Percentiles rank a stretch among this genome's conserved stretches.
Evolutionary conservation across 2,888 invertebrate species (phyloP).

Genomic region (Falcaria lacertinaria): DNA sequence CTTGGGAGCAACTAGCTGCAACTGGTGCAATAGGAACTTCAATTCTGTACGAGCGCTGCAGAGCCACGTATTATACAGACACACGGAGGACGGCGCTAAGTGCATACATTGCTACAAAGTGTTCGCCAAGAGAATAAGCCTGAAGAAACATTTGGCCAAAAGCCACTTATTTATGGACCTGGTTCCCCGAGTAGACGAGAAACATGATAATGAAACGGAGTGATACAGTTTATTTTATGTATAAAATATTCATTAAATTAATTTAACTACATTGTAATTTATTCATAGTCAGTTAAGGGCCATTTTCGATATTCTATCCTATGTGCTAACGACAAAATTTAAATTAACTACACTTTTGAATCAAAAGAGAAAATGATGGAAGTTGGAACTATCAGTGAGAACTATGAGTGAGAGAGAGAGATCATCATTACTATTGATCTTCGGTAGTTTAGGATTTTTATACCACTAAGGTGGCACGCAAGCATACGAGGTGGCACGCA

Average conservation of each 20-base stretch:
- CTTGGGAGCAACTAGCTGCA: conserved; percentile 35
- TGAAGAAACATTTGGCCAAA: conserved; percentile 36
- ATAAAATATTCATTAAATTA: neutral
- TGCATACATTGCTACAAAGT: conserved; percentile 43
- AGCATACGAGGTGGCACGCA: no score
- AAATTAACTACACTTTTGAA: no score
- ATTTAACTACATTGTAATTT: no score
- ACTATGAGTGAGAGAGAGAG: no score
- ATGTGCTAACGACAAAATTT: no score
- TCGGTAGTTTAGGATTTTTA: no score
- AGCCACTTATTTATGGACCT: conserved; percentile 23
- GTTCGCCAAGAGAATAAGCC: conserved; percentile 29
- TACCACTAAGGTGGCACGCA: no score
- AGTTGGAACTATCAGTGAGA: no score
- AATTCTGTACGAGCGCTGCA: conserved; percentile 37
- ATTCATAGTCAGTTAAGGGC: no score
- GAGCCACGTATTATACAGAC: conserved; percentile 47
- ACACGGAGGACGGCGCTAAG: conserved; percentile 28
- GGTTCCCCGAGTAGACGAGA: neutral
- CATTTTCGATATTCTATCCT: no score
- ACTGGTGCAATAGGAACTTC: conserved; percentile 35
- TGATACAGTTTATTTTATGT: neutral
- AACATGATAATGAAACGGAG: neutral
- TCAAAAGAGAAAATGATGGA: no score
- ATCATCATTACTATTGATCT: no score